A percentile compares a stretch with the other conserved stretches of the same genome.
Evolutionary conservation across 30 jellyfish, hydroid and myxozoan species (phyloP).

Genomic region (Catostylus mosaicus): DNA sequence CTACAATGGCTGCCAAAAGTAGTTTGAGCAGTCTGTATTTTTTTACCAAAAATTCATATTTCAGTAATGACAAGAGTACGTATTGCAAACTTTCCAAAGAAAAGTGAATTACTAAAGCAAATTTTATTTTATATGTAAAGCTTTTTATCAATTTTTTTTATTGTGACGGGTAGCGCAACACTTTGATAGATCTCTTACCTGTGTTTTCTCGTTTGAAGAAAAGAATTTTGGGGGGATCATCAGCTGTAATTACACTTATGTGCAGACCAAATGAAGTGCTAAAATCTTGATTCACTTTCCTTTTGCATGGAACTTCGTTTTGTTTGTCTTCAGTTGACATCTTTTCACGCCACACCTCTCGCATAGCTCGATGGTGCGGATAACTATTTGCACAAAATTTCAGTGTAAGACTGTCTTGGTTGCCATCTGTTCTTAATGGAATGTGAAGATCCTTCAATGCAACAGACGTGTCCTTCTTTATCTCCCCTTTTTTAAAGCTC

Average conservation of each 20-base stretch:
- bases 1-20: no score
- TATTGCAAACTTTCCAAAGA: neutral
- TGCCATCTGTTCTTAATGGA: neutral
- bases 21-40: no score
- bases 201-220: conserved; percentile 17
- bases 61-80: neutral
- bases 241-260: conserved; percentile 1
- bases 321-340: neutral
- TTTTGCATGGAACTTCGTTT: conserved; percentile 11
- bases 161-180: neutral
- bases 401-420: neutral
- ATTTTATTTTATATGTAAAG: no score
- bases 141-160: no score
- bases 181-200: neutral
- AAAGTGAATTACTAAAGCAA: neutral
- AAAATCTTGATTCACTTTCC: neutral
- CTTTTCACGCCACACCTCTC: conserved; percentile 16
- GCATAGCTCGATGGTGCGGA: conserved; percentile 12
- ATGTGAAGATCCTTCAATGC: conserved; percentile 6
- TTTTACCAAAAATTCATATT: neutral
- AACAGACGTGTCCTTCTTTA: conserved; percentile 12
- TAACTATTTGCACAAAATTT: neutral
- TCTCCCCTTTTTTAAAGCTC: neutral
- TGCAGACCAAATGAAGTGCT: conserved; percentile 20
- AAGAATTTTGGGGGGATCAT: neutral